Percentiles rank a stretch among this genome's conserved stretches.
Conservation (phyloP, 2,797 vertebrate genomes). For the Malurus splendens region DNA sequence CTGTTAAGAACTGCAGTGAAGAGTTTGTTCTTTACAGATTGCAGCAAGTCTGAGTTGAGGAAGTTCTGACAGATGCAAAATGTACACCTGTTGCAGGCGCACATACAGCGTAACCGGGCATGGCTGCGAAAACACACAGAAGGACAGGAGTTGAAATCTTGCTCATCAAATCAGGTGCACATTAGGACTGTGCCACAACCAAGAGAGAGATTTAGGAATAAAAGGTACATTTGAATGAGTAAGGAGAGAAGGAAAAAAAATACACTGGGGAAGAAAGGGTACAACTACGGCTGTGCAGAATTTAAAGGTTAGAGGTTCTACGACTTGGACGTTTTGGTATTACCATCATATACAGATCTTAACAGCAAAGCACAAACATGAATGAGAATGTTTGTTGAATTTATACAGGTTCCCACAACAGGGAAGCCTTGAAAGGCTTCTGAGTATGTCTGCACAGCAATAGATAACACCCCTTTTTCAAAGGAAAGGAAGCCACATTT, state of each 20-base stretch:
- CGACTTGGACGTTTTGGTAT: neutral
- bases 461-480: conserved; percentile 70
- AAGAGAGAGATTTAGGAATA: conserved; percentile 66
- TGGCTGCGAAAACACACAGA: conserved; percentile 96
- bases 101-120: conserved; percentile 94
- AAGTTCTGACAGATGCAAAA: conserved; percentile 99
- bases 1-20: conserved; percentile 94
- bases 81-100: conserved; percentile 96
- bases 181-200: conserved; percentile 69
- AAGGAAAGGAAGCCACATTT: conserved; percentile 65
- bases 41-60: conserved; percentile 97
- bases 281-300: conserved; percentile 75
- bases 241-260: conserved; percentile 58
- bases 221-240: conserved; percentile 69
- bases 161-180: conserved; percentile 64
- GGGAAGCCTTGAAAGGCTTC: neutral
- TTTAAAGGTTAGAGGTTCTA: neutral
- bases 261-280: conserved; percentile 65
- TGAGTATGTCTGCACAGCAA: conserved; percentile 70
- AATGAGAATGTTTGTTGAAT: neutral
- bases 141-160: conserved; percentile 78
- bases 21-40: conserved; percentile 95
- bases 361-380: neutral
- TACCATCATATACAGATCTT: neutral
- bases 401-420: neutral